A percentile compares a stretch with the other conserved stretches of the same genome.
phyloP scores from a whole-genome alignment of 2,888 invertebrate species.

The Melinopterus prodromus region DNA sequence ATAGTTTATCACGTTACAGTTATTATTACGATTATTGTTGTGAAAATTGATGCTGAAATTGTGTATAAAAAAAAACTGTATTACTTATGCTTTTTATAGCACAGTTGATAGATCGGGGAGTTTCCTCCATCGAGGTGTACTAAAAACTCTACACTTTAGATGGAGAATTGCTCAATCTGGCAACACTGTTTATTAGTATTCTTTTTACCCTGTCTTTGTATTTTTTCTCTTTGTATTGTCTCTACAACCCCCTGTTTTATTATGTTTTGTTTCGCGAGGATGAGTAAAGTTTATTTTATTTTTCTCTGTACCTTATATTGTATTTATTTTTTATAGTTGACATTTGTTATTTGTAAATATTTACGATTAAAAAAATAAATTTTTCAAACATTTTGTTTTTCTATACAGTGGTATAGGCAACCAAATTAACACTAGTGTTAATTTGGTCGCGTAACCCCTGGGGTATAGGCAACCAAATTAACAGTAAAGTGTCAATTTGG shows the following conservation, averaged over 20 bases:
- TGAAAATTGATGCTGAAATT: background rate
- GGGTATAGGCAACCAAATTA: too few species aligned
- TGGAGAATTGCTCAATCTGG: background rate
- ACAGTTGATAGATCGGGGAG: too few species aligned
- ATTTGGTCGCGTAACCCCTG: too few species aligned
- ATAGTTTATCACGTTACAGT: background rate
- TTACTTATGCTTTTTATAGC: background rate
- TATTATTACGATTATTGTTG: background rate
- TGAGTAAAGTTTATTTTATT: slow-evolving; percentile 13
- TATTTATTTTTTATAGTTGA: slow-evolving; percentile 27
- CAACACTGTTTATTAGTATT: background rate
- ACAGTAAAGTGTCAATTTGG: too few species aligned
- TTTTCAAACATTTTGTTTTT: slow-evolving; percentile 14
- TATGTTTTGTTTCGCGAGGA: background rate
- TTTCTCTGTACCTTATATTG: slow-evolving; percentile 17
- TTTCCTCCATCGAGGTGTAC: too few species aligned
- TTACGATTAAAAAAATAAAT: slow-evolving; percentile 23
- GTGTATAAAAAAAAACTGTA: background rate
- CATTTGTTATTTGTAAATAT: slow-evolving; percentile 25
- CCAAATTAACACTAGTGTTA: too few species aligned
- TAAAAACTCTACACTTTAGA: background rate
- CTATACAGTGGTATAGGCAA: too few species aligned
- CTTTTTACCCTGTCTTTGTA: slow-evolving; percentile 8
- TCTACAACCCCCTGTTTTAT: background rate
- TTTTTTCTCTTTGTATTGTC: background rate